Percentiles rank a stretch among this genome's conserved stretches.
Evolutionary conservation across 2,888 invertebrate species (phyloP).

Genomic region (Lordiphosa andalusiaca): DNA sequence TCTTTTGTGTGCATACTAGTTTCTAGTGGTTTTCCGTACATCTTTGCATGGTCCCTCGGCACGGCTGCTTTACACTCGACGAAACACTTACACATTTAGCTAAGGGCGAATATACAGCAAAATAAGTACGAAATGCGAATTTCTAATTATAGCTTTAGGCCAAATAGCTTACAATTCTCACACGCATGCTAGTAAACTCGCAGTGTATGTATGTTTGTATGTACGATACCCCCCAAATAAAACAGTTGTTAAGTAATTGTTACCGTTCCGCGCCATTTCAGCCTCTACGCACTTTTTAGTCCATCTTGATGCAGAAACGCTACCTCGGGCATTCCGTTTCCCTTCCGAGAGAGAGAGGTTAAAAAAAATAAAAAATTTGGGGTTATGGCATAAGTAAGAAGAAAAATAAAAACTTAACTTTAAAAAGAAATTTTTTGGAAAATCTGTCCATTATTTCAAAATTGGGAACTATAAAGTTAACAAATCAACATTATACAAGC

Average conservation of each 20-base stretch:
- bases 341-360: neutral
- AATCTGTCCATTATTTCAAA: too few relatives aligned
- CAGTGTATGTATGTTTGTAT: constrained; percentile 15
- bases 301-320: constrained; percentile 73
- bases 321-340: constrained; percentile 49
- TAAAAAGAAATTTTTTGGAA: too few relatives aligned
- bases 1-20: constrained; percentile 11
- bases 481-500: too few relatives aligned
- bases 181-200: constrained; percentile 23
- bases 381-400: too few relatives aligned
- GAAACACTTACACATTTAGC: constrained; percentile 31
- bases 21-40: neutral
- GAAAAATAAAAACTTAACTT: neutral
- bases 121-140: constrained; percentile 43
- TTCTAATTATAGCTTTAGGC: constrained; percentile 43
- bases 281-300: constrained; percentile 60
- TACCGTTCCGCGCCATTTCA: constrained; percentile 60
- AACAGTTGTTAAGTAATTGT: constrained; percentile 49
- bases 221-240: constrained; percentile 25
- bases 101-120: constrained; percentile 34
- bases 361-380: constrained; percentile 1
- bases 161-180: constrained; percentile 40
- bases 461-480: too few relatives aligned
- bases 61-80: constrained; percentile 20
- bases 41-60: constrained; percentile 15